Evolutionary conservation across 2,888 invertebrate genomes (phyloP).

Genomic region (Sabatieria punctata): DNA sequence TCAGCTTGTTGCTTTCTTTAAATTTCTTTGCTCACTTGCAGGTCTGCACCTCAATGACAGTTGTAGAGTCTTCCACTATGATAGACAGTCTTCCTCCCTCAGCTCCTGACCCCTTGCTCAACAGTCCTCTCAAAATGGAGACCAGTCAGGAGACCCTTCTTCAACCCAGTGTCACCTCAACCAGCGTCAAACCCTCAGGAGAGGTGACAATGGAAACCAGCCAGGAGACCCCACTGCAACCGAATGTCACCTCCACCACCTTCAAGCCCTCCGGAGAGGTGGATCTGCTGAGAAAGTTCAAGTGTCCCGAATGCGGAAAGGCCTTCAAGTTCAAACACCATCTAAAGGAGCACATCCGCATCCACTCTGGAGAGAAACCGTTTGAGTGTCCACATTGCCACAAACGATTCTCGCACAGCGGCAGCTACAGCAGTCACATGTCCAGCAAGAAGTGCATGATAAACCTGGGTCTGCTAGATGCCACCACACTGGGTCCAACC

Average conservation of each 20-base stretch:
- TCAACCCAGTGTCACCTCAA: no score
- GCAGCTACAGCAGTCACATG: slow-evolving; percentile 98
- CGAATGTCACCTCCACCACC: background rate
- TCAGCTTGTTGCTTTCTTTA: no score
- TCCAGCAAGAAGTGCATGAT: slow-evolving; percentile 91
- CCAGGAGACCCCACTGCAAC: background rate
- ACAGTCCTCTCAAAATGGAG: no score
- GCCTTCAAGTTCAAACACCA: slow-evolving; percentile 36
- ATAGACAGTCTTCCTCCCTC: no score
- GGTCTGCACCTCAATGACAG: no score
- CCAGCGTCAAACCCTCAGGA: no score
- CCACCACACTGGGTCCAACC: background rate
- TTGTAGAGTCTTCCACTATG: no score
- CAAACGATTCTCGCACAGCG: slow-evolving; percentile 96
- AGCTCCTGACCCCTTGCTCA: no score
- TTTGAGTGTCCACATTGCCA: slow-evolving; percentile 91
- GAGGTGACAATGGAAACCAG: background rate
- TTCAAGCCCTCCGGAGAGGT: background rate
- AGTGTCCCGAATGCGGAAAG: slow-evolving; percentile 36
- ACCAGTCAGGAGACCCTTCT: no score
- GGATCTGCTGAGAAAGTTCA: slow-evolving; percentile 70
- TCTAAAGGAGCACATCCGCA: slow-evolving; percentile 70
- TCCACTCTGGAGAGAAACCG: slow-evolving; percentile 99
- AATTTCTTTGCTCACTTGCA: no score
- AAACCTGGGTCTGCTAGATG: slow-evolving; percentile 5